phyloP scores from a whole-genome alignment of 2,797 vertebrate genomes.

The Phaenicophaeus curvirostris region DNA sequence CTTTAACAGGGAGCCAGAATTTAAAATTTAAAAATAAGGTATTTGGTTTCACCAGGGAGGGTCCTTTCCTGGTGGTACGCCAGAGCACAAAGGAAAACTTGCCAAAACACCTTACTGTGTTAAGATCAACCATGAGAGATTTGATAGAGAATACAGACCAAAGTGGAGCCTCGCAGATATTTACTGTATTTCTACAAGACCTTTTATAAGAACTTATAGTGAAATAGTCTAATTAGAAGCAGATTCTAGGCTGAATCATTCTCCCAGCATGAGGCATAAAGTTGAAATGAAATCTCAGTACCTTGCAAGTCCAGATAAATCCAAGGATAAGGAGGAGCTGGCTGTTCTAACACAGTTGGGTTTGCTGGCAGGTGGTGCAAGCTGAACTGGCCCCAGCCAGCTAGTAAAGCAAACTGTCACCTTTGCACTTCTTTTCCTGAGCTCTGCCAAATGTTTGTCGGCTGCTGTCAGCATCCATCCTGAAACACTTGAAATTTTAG shows the following conservation, averaged over 20 bases:
- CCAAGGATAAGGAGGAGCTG: not conserved
- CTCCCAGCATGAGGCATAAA: not conserved
- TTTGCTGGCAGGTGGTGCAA: not conserved
- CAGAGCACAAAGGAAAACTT: conserved; percentile 15
- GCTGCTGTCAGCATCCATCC: conserved; percentile 27
- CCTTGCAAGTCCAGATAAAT: not conserved
- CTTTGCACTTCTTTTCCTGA: not conserved
- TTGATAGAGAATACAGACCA: not conserved
- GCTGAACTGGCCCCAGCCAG: not conserved
- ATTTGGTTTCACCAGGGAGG: not conserved
- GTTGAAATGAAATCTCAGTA: not conserved
- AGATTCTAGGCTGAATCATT: not conserved
- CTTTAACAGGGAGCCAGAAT: conserved; percentile 3
- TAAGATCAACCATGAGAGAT: not conserved
- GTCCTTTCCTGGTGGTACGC: too few relatives aligned
- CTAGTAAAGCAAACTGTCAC: not conserved
- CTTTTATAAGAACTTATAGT: not conserved
- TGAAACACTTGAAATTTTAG: not conserved
- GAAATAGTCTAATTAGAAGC: not conserved
- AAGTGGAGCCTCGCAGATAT: not conserved
- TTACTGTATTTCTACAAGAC: not conserved
- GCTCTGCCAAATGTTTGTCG: not conserved
- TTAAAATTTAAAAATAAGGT: not conserved
- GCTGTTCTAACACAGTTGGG: not conserved
- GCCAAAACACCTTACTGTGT: not conserved